phyloP scores from a whole-genome alignment of 2,888 invertebrate genomes.

The Drosophila silvestris region DNA sequence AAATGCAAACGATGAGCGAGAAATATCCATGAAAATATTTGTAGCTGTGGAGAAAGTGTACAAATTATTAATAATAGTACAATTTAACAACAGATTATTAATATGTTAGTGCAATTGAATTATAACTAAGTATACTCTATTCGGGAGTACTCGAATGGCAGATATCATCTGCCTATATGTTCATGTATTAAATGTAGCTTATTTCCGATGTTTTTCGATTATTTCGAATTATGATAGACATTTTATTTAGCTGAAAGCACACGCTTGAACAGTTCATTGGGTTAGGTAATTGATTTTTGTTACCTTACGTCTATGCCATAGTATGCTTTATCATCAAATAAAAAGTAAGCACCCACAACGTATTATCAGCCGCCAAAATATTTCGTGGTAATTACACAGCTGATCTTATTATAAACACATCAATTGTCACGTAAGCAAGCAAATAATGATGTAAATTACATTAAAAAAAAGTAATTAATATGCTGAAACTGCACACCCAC shows the following conservation, averaged over 20 bases:
- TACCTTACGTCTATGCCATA: neutral
- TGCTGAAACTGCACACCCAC: slow-evolving; percentile 43
- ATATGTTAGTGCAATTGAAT: neutral
- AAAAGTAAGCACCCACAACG: slow-evolving; percentile 19
- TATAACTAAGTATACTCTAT: neutral
- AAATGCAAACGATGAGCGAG: slow-evolving; percentile 93
- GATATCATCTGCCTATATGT: no score
- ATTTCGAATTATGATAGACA: neutral
- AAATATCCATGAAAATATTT: slow-evolving; percentile 93
- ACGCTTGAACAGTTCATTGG: neutral
- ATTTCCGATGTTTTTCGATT: no score
- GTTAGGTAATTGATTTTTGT: slow-evolving; percentile 9
- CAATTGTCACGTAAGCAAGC: slow-evolving; percentile 43
- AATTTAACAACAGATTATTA: neutral
- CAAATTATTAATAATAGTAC: neutral
- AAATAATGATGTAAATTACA: slow-evolving; percentile 74
- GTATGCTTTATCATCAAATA: slow-evolving; percentile 8
- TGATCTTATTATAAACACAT: slow-evolving; percentile 61
- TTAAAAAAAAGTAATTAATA: slow-evolving; percentile 62
- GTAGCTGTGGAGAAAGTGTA: slow-evolving; percentile 86
- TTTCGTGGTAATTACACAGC: slow-evolving; percentile 61
- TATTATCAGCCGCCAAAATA: slow-evolving; percentile 14
- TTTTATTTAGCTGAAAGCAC: neutral
- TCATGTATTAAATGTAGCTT: no score
- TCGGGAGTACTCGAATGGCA: no score